Base-by-base conservation (phyloP, 2,797 vertebrate species). In the Eulemur rubriventer region DNA sequence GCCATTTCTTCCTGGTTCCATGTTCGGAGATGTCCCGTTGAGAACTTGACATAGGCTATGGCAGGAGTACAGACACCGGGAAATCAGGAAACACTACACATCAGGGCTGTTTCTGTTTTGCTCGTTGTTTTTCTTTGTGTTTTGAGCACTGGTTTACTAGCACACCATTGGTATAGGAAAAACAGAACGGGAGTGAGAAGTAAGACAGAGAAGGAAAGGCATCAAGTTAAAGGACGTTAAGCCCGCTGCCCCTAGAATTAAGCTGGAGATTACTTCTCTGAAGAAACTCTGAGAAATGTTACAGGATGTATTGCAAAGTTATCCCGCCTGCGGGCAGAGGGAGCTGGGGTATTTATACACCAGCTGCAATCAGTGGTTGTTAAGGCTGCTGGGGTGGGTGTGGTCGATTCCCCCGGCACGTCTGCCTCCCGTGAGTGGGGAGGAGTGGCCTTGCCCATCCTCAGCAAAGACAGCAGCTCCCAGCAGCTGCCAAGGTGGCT, bases 111-210 rank as follows among this genome's bases (percentile, higher is more conserved):
- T 73, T 69, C 41, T 24, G 9, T 57, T 50, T 61, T 38, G 14
- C 41, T 24, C 18, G 48, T 41, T 65, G 28, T 67, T 72, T 79
- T 33, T 17, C 30, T 73, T 63, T 91, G 41, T 78, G 76, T 41
- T 89, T 70, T 92, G 55, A 92, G 89, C 70, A 41, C 30, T 10
- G 5, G 7, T 81, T 91, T 73, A 30, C n/a, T 14, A 3, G 67
- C 22, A 12, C 7, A 43, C 7, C 11, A 14, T 20, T 50, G 28
- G 55, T n/a, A 52, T 11, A 41, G n/a, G 38, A 91, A 59, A 83
- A 9, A 33, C 11, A 16, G 30, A 43, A 79, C 41, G 35, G 13
- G 28, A 72, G 38, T 9, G 13, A 91, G 69, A 57, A 73, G 18
- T 48, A 41, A 95, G 61, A 67, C 3, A 50, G 61, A 41, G 30